Percentiles rank a stretch among this genome's conserved stretches.
These are phyloP conservation scores for Acleris literana DNA, from an alignment of 2,888 invertebrate species.

Conservation along the genomic window DNA sequence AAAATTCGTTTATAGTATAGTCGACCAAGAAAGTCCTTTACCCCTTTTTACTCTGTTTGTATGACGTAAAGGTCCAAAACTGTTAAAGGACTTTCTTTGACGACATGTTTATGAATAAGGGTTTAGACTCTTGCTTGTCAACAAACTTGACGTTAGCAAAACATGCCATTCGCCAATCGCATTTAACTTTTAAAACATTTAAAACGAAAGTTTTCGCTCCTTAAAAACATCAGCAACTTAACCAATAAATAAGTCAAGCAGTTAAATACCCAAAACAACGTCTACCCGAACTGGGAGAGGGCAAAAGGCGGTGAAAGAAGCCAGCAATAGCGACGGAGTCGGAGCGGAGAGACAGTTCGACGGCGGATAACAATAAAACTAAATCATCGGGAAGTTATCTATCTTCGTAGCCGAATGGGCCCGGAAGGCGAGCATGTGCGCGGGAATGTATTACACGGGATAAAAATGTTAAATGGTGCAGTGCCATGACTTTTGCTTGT, in stretches of 20 bases:
- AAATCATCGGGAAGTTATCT: slow-evolving; percentile 83
- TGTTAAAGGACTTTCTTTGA: too few species aligned
- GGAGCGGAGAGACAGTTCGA: slow-evolving; percentile 64
- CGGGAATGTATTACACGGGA: slow-evolving; percentile 68
- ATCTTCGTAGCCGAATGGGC: slow-evolving; percentile 66
- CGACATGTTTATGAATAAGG: too few species aligned
- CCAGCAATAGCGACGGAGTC: slow-evolving; percentile 43
- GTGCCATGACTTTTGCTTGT: slow-evolving; percentile 56
- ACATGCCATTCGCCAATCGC: too few species aligned
- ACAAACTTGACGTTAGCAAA: too few species aligned
- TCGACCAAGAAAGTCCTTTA: too few species aligned
- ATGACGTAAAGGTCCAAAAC: too few species aligned
- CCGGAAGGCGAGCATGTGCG: slow-evolving; percentile 70
- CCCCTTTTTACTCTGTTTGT: too few species aligned
- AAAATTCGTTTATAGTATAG: too few species aligned
- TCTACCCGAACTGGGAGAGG: slow-evolving; percentile 39
- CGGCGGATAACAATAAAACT: slow-evolving; percentile 80
- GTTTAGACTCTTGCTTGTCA: too few species aligned
- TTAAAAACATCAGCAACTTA: too few species aligned
- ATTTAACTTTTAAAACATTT: too few species aligned
- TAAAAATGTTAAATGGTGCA: slow-evolving; percentile 73
- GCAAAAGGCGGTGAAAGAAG: slow-evolving; percentile 42
- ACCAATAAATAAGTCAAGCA: slow-evolving; percentile 14
- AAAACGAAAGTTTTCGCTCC: too few species aligned
- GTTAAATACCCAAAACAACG: slow-evolving; percentile 33